Base-by-base conservation (phyloP, 2,113 vertebrate species). In the Catharus minimus region DNA sequence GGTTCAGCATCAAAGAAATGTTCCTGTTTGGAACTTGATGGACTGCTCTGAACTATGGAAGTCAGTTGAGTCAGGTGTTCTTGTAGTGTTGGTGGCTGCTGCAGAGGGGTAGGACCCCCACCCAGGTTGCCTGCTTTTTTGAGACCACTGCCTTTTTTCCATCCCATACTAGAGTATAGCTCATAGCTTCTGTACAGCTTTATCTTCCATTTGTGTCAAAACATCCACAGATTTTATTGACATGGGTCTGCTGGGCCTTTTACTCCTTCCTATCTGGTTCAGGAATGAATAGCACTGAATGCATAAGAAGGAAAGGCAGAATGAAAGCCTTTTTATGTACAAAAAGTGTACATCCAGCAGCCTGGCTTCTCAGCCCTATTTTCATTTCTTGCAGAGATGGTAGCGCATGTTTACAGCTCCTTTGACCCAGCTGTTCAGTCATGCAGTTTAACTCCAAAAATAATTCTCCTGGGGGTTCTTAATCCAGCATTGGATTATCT, bases 371-470 rank as follows among this genome's bases (percentile, higher is more conserved):
- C 13, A 60, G 52, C 41, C 46, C 46, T 68, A 41, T n/a, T 88
- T 81, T 81, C 61, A 15, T 53, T 86, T 50, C 79, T 87, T 44
- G 36, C 33, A 6, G 66, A 56, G 67, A 46, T 22, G 39, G 23
- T 36, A 60, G 71, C 72, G 47, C 9, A 1, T 74, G 71, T 89
- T 93, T 93, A 77, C 76, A 75, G 65, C 90, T 89, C 50, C 86
- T 90, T 67, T 33, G 49, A 69, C 46, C 78, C 18, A 17, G 14
- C 71, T 67, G 84, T 73, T 90, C 78, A 77, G 61, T 93, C 38
- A 20, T 62, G 80, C 86, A 95, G 82, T 93, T 86, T 53, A 53
- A 76, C 90, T 93, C 84, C 86, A 82, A 47, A 67, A 90, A 85
- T 88, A 86, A 83, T 72, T 60, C 84, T 92, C 80, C 50, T 89